Base-by-base conservation (phyloP, 2,888 invertebrate species). In the Scaptomyza reducta region DNA sequence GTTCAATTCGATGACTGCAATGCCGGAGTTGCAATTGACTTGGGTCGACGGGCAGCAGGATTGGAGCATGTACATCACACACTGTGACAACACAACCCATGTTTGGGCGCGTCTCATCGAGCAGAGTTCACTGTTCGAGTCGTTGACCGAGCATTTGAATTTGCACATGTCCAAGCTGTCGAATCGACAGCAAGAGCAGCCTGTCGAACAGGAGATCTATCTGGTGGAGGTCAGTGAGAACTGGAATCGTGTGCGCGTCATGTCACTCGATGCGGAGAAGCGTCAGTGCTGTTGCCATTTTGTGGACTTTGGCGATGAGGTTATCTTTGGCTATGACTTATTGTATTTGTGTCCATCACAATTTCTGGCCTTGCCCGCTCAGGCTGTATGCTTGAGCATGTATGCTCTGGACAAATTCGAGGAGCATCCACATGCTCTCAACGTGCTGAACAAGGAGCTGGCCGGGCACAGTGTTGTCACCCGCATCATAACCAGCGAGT, bases 221-320 rank as follows among this genome's bases (percentile, higher is more conserved):
- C 81, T 92, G 29, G 89, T 91, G 0, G 82, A 76, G 90, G 93
- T 76, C 90, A 92, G 69, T 91, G 94, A 94, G 89, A 93, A 89
- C 89, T 94, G 89, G 94, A 93, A 87, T 93, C 91, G 94, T 71
- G 92, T 94, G 35, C 90, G 94, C 31, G 93, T 94, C 2, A 91
- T 93, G 45, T 88, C 91, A 27, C 61, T 90, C n/a, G 91, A 93
- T 29, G 92, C 92, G 22, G 91, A 92, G 1, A 91, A 92, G 29
- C 93, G 92, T 1, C 84, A 80, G 5, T 91, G 90, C 22, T 89
- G 92, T 10, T 95, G 95, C 55, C 95, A 95, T 77, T 94, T 96
- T 69, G 95, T 96, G 10, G 97, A 97, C 90, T 94, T 94, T 73
- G 96, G 96, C 0, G 96, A 95, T 74, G 94, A 94, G 68, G 94